Evolutionary conservation across 2,113 vertebrate species (phyloP), one percentile per base, ranked within the genome.

Genomic region (Danionella cerebrum): DNA sequence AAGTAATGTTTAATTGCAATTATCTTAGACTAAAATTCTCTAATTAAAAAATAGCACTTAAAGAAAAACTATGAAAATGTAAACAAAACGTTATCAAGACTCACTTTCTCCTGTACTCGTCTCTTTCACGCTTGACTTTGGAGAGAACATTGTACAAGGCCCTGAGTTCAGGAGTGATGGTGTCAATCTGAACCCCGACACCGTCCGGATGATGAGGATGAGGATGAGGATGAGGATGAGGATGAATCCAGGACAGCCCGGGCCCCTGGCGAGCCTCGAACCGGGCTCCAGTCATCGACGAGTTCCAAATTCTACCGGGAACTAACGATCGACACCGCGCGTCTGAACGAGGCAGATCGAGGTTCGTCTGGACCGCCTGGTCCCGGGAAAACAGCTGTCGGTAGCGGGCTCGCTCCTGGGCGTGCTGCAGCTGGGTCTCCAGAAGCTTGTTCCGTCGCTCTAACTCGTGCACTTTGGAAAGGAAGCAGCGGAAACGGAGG

Each of bases 251-350:
- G 14, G 83, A 82, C 54, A 84, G 79, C 65, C 84, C 78, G 21
- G 80, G 78, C 11, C 83, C 79, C 35, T 85, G 86, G 50, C 84
- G 75, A 0, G 84, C 83, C 78, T 87, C 82, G 77, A 84, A 75
- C 39, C 82, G 84, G 44, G 83, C 83, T 27, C 86, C 86, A 50
- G 79, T 80, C 52, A 85, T 84, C 24, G 85, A 83, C 74, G 81
- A 88, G 73, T 75, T 89, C 87, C 88, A 89, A 71, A 87, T 86
- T 69, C 74, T 84, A 10, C 86, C 86, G n/a, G 84, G 85, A 54
- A 83, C 70, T 9, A 86, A 83, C 2, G 80, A 45, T 14, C 65
- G 70, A 21, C 24, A 50, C 19, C n/a, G 53, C 31, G 39, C 27
- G 6, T 47, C 29, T 25, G 69, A 42, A 12, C 33, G 59, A 18